Evolutionary conservation across 2,888 invertebrate species (phyloP).

Genomic region (Cerceris ruficornis): DNA sequence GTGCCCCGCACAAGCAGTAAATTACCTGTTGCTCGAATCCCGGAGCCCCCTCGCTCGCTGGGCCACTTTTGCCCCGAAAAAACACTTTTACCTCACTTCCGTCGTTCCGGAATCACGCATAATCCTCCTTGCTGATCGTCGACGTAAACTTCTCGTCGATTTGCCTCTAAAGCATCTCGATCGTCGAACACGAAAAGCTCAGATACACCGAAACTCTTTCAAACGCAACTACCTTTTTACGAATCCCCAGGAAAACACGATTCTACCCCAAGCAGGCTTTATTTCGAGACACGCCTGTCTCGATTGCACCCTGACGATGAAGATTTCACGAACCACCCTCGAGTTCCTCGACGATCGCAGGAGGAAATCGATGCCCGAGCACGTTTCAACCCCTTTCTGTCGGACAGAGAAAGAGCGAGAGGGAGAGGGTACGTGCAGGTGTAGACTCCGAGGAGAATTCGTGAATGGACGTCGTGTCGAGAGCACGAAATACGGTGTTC

Average conservation of each 20-base stretch:
- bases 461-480: slow-evolving; percentile 65
- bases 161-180: slow-evolving; percentile 12
- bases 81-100: slow-evolving; percentile 79
- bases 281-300: slow-evolving; percentile 1
- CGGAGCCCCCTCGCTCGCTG: slow-evolving; percentile 80
- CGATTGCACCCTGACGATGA: neutral
- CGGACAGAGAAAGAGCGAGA: neutral
- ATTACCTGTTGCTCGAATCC: slow-evolving; percentile 81
- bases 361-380: neutral
- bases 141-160: neutral
- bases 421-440: neutral
- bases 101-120: slow-evolving; percentile 60
- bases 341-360: too few relatives aligned
- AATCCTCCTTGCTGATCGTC: slow-evolving; percentile 36
- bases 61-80: slow-evolving; percentile 78
- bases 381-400: slow-evolving; percentile 2
- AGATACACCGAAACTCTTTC: too few relatives aligned
- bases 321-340: too few relatives aligned
- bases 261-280: neutral
- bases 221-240: neutral
- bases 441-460: slow-evolving; percentile 9
- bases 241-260: neutral
- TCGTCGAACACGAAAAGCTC: neutral
- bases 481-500: slow-evolving; percentile 39
- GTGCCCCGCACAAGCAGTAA: slow-evolving; percentile 40